A percentile compares a stretch with the other conserved stretches of the same genome.
Conservation (phyloP, 1,140 invertebrate genomes). For the Euura saliciscinereae region DNA sequence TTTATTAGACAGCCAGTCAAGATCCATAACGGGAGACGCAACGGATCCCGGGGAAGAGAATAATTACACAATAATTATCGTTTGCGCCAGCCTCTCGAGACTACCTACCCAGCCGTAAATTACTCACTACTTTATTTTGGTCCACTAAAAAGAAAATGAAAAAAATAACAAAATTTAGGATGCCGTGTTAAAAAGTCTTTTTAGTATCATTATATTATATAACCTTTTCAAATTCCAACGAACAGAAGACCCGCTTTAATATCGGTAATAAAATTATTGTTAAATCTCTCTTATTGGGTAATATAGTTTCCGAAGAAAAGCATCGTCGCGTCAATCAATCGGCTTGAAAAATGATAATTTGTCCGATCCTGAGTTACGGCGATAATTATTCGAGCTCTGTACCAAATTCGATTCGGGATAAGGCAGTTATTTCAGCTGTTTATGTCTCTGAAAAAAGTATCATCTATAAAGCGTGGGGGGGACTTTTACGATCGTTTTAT, state of each 20-base stretch:
- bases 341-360: background rate
- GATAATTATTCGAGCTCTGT: background rate
- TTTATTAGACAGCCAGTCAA: conserved; percentile 31
- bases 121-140: too few relatives aligned
- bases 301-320: too few relatives aligned
- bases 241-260: too few relatives aligned
- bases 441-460: background rate
- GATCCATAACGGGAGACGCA: conserved; percentile 5
- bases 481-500: background rate
- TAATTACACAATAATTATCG: too few relatives aligned
- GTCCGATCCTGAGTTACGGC: background rate
- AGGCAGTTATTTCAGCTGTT: background rate
- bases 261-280: too few relatives aligned
- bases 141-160: too few relatives aligned
- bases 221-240: too few relatives aligned
- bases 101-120: too few relatives aligned
- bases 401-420: background rate
- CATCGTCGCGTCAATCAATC: background rate
- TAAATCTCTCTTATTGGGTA: background rate
- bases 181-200: too few relatives aligned
- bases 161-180: too few relatives aligned
- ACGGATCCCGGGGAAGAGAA: background rate
- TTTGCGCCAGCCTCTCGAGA: too few relatives aligned
- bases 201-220: too few relatives aligned
- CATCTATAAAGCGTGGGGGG: background rate